Percentiles rank a stretch among this genome's conserved stretches.
These are phyloP conservation scores for Axea sp. DNA, from an alignment of 2,888 invertebrate species.

Conservation along the genomic window DNA sequence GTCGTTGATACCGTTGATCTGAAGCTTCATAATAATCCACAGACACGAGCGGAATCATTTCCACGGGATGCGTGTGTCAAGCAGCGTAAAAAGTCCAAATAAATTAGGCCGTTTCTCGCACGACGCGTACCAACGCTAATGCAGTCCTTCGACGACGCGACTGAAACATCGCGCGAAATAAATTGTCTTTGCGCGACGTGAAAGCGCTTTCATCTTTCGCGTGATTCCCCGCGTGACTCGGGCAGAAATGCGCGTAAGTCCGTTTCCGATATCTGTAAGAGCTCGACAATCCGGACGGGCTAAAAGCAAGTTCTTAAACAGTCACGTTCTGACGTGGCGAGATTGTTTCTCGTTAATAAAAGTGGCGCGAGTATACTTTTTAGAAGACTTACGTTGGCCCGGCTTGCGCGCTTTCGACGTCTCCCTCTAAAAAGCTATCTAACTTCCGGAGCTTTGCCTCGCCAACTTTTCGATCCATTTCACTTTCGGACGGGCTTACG, in stretches of 20 bases:
- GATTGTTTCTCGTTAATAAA: slow-evolving; percentile 53
- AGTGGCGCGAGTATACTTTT: slow-evolving; percentile 40
- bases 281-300: slow-evolving; percentile 14
- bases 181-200: slow-evolving; percentile 21
- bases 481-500: slow-evolving; percentile 64
- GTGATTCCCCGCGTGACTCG: slow-evolving; percentile 14
- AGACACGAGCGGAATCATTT: slow-evolving; percentile 12
- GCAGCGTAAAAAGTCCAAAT: background rate
- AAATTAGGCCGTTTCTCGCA: too few relatives aligned
- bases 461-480: slow-evolving; percentile 66
- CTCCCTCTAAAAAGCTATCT: slow-evolving; percentile 47
- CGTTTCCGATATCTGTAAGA: slow-evolving; percentile 65
- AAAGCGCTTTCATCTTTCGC: slow-evolving; percentile 42
- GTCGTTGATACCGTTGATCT: too few relatives aligned
- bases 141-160: background rate
- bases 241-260: slow-evolving; percentile 50
- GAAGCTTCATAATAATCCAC: slow-evolving; percentile 18
- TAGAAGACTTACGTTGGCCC: slow-evolving; percentile 42
- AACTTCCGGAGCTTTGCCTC: slow-evolving; percentile 54
- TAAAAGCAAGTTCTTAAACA: slow-evolving; percentile 52
- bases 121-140: background rate
- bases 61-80: background rate
- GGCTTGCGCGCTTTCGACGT: slow-evolving; percentile 13
- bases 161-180: slow-evolving; percentile 23
- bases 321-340: slow-evolving; percentile 50